These are phyloP conservation scores for Tyrannus savana DNA, from an alignment of 2,113 vertebrate species.

Conservation along the genomic window DNA sequence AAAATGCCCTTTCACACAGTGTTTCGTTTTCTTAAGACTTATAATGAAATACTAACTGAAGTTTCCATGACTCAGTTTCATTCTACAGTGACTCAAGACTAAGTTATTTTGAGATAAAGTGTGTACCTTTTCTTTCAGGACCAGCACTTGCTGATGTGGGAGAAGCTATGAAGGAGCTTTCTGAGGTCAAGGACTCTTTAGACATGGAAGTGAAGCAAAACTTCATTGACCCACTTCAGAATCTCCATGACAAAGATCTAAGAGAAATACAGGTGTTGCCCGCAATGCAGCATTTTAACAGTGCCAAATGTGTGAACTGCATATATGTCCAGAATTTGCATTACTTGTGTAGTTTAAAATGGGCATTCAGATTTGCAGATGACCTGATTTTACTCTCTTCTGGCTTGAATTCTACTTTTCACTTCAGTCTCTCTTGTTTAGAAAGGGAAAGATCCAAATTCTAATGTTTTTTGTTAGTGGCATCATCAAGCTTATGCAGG, in stretches of 20 bases:
- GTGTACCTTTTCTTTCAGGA: constrained; percentile 72
- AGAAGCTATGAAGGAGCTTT: constrained; percentile 92
- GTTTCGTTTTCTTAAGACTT: background rate
- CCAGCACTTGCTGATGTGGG: constrained; percentile 89
- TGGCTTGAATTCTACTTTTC: background rate
- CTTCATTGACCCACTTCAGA: constrained; percentile 97
- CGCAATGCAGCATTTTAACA: background rate
- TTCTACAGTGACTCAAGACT: background rate
- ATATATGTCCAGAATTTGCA: background rate
- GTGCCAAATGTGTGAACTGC: background rate
- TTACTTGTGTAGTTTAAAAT: background rate
- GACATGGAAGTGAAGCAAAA: constrained; percentile 99
- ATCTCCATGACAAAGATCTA: constrained; percentile 96
- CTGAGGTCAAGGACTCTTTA: constrained; percentile 95
- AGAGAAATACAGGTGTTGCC: constrained; percentile 92
- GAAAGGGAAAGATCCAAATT: background rate
- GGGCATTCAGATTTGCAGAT: background rate
- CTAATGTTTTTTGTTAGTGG: background rate
- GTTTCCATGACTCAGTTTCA: background rate
- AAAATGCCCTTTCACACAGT: background rate
- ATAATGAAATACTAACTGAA: background rate
- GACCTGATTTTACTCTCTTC: background rate
- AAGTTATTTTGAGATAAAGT: background rate
- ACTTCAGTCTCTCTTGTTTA: background rate
- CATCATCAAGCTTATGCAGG: background rate